Evolutionary conservation across 2,888 invertebrate genomes (phyloP).

Genomic region (Campaea margaritaria): DNA sequence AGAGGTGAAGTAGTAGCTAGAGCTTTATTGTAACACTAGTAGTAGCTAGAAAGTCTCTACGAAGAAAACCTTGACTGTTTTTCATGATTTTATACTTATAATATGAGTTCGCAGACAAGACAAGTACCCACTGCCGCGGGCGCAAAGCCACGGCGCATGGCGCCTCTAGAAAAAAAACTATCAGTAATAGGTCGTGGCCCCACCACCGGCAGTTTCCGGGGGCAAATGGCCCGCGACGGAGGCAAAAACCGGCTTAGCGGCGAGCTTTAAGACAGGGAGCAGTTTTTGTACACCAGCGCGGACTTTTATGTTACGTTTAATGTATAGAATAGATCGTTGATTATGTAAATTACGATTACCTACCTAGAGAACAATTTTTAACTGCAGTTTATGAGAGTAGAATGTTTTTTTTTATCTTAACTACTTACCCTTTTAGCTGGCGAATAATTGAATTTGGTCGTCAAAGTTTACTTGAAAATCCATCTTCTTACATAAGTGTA

Average conservation of each 20-base stretch:
- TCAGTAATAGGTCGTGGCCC: slow-evolving; percentile 66
- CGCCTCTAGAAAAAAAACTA: slow-evolving; percentile 64
- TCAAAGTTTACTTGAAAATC: too few species aligned
- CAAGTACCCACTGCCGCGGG: slow-evolving; percentile 2
- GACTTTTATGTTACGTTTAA: slow-evolving; percentile 24
- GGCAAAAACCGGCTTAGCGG: slow-evolving; percentile 51
- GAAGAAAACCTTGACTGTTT: too few species aligned
- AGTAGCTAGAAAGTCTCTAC: too few species aligned
- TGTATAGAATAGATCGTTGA: slow-evolving; percentile 11
- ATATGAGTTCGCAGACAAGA: too few species aligned
- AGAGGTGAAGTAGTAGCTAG: too few species aligned
- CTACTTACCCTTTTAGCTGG: too few species aligned
- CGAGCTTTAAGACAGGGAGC: slow-evolving; percentile 22
- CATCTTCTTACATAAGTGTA: too few species aligned
- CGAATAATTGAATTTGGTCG: too few species aligned
- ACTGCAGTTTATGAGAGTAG: too few species aligned
- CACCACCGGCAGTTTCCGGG: slow-evolving; percentile 58
- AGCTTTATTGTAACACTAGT: too few species aligned
- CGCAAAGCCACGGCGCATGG: slow-evolving; percentile 26
- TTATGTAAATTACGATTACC: slow-evolving; percentile 12
- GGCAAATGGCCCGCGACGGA: slow-evolving; percentile 64
- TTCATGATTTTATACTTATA: too few species aligned
- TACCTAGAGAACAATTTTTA: not conserved
- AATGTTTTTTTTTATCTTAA: too few species aligned
- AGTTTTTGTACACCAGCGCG: slow-evolving; percentile 26